Conservation (phyloP, 2,888 invertebrate genomes). For the Apamea monoglypha region DNA sequence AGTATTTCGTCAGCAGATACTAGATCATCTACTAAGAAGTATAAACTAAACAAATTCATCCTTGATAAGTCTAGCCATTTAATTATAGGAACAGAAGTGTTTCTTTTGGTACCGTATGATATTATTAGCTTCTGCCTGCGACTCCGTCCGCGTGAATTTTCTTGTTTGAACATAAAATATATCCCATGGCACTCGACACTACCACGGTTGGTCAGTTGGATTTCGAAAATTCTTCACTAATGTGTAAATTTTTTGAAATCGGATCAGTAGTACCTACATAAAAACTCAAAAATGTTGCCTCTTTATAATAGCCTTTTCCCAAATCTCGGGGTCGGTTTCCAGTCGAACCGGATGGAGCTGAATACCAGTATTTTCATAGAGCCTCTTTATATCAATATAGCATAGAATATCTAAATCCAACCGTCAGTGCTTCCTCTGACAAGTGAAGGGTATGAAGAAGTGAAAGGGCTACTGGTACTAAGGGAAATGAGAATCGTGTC, state of each 20-base stretch:
- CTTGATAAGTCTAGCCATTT: background rate
- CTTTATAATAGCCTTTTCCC: too few relatives aligned
- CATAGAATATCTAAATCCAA: slow-evolving; percentile 3
- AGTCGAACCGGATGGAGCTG: too few relatives aligned
- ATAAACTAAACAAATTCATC: background rate
- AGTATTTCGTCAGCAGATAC: background rate
- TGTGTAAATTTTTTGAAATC: too few relatives aligned
- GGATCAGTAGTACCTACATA: too few relatives aligned
- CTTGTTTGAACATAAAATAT: too few relatives aligned
- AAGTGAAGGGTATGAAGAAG: slow-evolving; percentile 18
- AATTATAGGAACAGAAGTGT: background rate
- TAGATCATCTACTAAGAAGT: background rate
- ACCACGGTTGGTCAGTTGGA: too few relatives aligned
- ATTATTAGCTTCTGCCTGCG: background rate
- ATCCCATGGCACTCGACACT: too few relatives aligned
- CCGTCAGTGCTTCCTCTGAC: slow-evolving; percentile 12
- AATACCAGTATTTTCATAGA: too few relatives aligned
- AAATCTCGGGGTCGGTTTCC: too few relatives aligned
- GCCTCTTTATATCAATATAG: too few relatives aligned
- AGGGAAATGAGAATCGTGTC: slow-evolving; percentile 37
- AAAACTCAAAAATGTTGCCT: too few relatives aligned
- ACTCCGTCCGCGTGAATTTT: background rate
- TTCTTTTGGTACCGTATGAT: background rate
- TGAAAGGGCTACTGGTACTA: slow-evolving; percentile 10
- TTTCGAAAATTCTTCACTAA: too few relatives aligned